phyloP scores from a whole-genome alignment of 2,888 invertebrate genomes.

The Leptopilina myrica region DNA sequence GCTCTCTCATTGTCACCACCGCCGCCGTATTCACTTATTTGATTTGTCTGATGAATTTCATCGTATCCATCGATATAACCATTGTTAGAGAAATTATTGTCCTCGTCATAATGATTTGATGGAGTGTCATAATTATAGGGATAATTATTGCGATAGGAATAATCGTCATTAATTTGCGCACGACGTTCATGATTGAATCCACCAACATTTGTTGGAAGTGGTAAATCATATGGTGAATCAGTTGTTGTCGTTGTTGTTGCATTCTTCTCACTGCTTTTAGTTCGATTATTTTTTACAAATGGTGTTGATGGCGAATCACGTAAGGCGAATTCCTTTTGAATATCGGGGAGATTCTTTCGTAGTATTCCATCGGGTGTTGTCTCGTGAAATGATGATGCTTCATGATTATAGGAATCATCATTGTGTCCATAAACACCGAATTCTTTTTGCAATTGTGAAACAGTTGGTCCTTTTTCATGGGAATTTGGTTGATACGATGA shows the following conservation, averaged over 20 bases:
- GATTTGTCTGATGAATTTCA: slow-evolving; percentile 58
- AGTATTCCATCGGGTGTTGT: slow-evolving; percentile 53
- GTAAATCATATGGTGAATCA: slow-evolving; percentile 66
- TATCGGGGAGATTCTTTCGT: slow-evolving; percentile 58
- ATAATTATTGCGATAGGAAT: slow-evolving; percentile 58
- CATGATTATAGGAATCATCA: slow-evolving; percentile 59
- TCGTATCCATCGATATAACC: slow-evolving; percentile 67
- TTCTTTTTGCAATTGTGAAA: slow-evolving; percentile 64
- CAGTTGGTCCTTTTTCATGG: slow-evolving; percentile 59
- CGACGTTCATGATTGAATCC: slow-evolving; percentile 58
- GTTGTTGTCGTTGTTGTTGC: slow-evolving; percentile 10
- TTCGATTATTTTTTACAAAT: slow-evolving; percentile 58
- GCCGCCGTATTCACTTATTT: slow-evolving; percentile 60
- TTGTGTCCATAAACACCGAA: slow-evolving; percentile 60
- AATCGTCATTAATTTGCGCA: slow-evolving; percentile 57
- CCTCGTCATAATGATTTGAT: slow-evolving; percentile 67
- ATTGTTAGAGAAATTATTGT: slow-evolving; percentile 64
- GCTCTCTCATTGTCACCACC: slow-evolving; percentile 64
- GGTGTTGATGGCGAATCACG: slow-evolving; percentile 59
- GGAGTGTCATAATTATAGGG: slow-evolving; percentile 69
- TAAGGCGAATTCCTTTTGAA: slow-evolving; percentile 62
- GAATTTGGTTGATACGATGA: slow-evolving; percentile 51
- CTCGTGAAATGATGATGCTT: slow-evolving; percentile 55
- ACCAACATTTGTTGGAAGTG: slow-evolving; percentile 60
- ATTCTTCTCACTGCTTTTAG: slow-evolving; percentile 50